phyloP scores from a whole-genome alignment of 2,113 vertebrate genomes.

The Prolemur simus region DNA sequence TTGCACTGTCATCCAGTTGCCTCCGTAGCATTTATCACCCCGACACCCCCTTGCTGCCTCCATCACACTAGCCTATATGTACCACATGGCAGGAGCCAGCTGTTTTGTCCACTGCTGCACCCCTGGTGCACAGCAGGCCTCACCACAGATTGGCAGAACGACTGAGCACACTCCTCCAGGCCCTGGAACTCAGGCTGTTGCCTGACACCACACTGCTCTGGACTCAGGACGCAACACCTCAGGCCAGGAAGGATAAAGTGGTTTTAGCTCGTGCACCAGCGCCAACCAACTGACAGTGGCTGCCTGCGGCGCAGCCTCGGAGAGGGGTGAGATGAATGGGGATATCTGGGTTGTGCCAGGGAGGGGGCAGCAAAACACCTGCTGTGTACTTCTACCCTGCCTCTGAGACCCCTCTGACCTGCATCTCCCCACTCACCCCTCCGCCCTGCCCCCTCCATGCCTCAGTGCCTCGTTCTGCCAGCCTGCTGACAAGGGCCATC shows the following conservation, averaged over 20 bases:
- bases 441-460: not conserved
- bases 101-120: not conserved
- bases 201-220: not conserved
- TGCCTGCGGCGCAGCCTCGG: not conserved
- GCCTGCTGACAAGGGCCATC: not conserved
- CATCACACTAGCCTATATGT: no score
- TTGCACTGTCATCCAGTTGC: fast-evolving
- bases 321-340: not conserved
- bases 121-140: not conserved
- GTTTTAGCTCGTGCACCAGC: no score
- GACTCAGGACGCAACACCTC: not conserved
- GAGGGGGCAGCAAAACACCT: no score
- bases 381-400: not conserved
- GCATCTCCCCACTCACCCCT: not conserved
- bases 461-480: not conserved
- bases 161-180: not conserved
- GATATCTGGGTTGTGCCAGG: not conserved
- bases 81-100: not conserved
- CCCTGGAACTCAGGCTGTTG: not conserved
- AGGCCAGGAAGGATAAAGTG: not conserved
- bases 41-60: no score
- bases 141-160: not conserved
- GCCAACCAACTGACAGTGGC: not conserved
- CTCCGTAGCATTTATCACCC: fast-evolving
- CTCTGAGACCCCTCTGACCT: not conserved